Base-by-base conservation (phyloP, 1,140 invertebrate genomes). In the Drosophila ohnishii region DNA sequence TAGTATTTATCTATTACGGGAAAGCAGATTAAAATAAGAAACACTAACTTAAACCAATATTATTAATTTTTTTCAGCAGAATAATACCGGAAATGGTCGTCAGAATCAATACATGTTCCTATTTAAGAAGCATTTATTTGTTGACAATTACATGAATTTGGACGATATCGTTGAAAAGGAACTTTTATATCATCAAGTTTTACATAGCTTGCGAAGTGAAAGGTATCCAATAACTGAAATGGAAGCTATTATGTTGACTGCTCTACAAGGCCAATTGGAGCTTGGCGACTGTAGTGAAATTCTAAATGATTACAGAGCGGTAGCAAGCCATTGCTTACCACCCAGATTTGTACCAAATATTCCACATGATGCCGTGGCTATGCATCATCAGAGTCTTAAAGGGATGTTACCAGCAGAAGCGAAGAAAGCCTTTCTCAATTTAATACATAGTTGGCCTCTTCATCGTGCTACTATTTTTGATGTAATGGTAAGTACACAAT, bases 401-500 rank as follows among this genome's bases (percentile, higher is more conserved):
- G 97, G 97, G 74, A 97, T 98, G 94, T 94, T 95, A 39, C 94
- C 96, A 4, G 94, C 95, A 1, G 96, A 97, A 92, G 96, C 97
- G 2, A 97, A 98, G 90, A 96, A 98, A 91, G 95, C 97, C 2
- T 98, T 98, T 89, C 93, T 99, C n/a, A 98, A 98, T 92, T 93
- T 99, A 6, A 97, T 99, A 58, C 96, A 97, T 91, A 96, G 96
- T 51, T 99, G 97, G 97, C 97, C 97, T 9, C 93, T 99, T 44
- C 97, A 98, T 77, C 95, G 96, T 75, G 97, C 97, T 5, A 98
- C 97, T 7, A 96, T 99, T 76, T 99, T 98, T 92, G 97, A 98
- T 92, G 98, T 99, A 28, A 97, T 97, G 94, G 89, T 90, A 28
- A 78, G 79, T 78, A 39, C 1, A 19, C 10, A 7, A 28, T 13